Evolutionary conservation across 2,888 invertebrate species (phyloP), one percentile per base, ranked within the genome.

Genomic region (Rugalucina vietnamica): DNA sequence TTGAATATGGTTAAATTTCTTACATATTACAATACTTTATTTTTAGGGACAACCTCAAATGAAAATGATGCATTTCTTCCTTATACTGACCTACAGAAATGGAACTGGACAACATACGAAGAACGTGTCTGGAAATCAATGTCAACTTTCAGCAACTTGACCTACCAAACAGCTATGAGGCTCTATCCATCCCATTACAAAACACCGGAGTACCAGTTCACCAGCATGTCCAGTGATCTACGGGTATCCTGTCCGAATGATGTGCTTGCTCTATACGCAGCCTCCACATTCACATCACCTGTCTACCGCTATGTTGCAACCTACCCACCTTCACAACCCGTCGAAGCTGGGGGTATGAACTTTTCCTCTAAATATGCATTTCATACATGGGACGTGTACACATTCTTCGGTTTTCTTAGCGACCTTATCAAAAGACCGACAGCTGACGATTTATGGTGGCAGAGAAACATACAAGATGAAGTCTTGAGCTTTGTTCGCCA

Each of bases 41-140:
- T 80, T 77, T 14, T 57, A 92, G 92, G 92, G 32, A 91, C 92
- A 36, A 89, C 90, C 34, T 92, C 92, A 1, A 93, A 93, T 74
- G 92, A 92, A 39, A 89, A 89, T 12, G 92, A 93, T 49, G 89
- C 83, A n/a, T 85, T 88, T 76, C 91, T 92, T 0, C 76, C 88
- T 14, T 90, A 90, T 32, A 72, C 72, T 73, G 89, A 91, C 32
- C 49, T 93, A 8, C 84, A 79, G 29, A 76, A 79, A 54, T 54
- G 54, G 54, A 54, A 54, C 54, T 24, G n/a, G 54, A 12, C 54
- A 4, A 21, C 21, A 12, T 54, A 54, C 54, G 54, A 54, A 54
- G 21, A 54, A 8, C 12, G n/a, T 14, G 54, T 54, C n/a, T 4
- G 54, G n/a, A 8, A 54, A 24, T n/a, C 12, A 21, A 14, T 54